Percentiles rank a stretch among this genome's conserved stretches.
Evolutionary conservation across 2,888 invertebrate species (phyloP).

Genomic region (Sinohyriopsis cumingii): DNA sequence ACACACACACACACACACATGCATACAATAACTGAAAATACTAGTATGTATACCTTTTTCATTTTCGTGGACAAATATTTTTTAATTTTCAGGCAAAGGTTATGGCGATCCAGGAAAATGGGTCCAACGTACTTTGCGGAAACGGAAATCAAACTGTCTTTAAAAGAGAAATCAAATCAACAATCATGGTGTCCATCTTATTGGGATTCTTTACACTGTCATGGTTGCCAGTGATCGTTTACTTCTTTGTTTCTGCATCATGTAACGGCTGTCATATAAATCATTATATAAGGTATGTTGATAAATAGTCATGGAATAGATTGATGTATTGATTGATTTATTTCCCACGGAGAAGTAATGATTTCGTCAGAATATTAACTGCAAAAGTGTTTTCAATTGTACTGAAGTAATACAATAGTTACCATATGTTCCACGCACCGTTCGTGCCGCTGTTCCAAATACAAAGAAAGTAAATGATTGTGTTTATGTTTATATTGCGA

Average conservation of each 20-base stretch:
- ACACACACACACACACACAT: too few relatives aligned
- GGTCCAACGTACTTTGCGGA: not conserved
- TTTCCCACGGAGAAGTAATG: too few relatives aligned
- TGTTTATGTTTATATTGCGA: too few relatives aligned
- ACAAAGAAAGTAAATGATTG: too few relatives aligned
- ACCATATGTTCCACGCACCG: too few relatives aligned
- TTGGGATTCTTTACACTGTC: constrained; percentile 34
- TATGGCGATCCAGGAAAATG: constrained; percentile 21
- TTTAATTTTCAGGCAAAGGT: constrained; percentile 16
- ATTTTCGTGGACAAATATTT: not conserved
- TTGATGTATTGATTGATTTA: too few relatives aligned
- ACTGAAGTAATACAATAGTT: too few relatives aligned
- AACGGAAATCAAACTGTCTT: constrained; percentile 9
- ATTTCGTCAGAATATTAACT: too few relatives aligned
- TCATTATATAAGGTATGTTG: constrained; percentile 25
- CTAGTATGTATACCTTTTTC: not conserved
- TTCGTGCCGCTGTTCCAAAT: too few relatives aligned
- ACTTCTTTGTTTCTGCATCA: constrained; percentile 24
- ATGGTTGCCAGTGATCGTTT: constrained; percentile 36
- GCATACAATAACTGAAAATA: not conserved
- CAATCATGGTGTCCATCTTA: constrained; percentile 33
- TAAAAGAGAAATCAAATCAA: constrained; percentile 30
- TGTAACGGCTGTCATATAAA: constrained; percentile 19
- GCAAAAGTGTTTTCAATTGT: too few relatives aligned
- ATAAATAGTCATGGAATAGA: not conserved